Conservation (phyloP, 2,888 invertebrate genomes). For the Agriopis marginaria region DNA sequence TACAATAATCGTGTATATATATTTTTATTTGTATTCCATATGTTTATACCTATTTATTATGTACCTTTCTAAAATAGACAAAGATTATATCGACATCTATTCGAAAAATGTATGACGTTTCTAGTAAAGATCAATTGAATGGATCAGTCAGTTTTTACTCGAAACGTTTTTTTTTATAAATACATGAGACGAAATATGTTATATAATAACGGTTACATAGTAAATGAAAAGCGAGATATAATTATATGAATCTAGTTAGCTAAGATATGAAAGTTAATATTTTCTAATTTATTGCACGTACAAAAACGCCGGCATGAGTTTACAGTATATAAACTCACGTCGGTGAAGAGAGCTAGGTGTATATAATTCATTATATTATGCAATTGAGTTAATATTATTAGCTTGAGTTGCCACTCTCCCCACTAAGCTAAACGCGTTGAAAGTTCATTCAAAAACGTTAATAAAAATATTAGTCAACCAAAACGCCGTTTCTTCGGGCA, state of each 20-base stretch:
- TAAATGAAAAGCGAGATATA: conserved; percentile 75
- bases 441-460: conserved; percentile 34
- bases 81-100: conserved; percentile 84
- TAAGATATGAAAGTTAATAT: conserved; percentile 80
- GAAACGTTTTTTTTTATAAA: conserved; percentile 56
- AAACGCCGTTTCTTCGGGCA: conserved; percentile 39
- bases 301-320: conserved; percentile 72
- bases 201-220: conserved; percentile 56
- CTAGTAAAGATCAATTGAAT: conserved; percentile 44
- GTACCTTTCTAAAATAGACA: conserved; percentile 83
- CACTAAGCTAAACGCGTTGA: conserved; percentile 6
- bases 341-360: conserved; percentile 42
- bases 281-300: conserved; percentile 82
- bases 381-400: conserved; percentile 36
- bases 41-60: conserved; percentile 81
- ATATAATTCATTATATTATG: conserved; percentile 28
- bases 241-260: conserved; percentile 76
- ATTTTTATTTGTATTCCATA: conserved; percentile 85
- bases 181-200: conserved; percentile 58
- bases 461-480: conserved; percentile 33
- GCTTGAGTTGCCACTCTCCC: conserved; percentile 22
- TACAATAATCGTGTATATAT: conserved; percentile 84
- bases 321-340: conserved; percentile 31
- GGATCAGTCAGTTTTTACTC: conserved; percentile 43
- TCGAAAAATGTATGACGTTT: conserved; percentile 60